phyloP scores from a whole-genome alignment of 2,888 invertebrate species.

The Mongoloraphidia duomilia region DNA sequence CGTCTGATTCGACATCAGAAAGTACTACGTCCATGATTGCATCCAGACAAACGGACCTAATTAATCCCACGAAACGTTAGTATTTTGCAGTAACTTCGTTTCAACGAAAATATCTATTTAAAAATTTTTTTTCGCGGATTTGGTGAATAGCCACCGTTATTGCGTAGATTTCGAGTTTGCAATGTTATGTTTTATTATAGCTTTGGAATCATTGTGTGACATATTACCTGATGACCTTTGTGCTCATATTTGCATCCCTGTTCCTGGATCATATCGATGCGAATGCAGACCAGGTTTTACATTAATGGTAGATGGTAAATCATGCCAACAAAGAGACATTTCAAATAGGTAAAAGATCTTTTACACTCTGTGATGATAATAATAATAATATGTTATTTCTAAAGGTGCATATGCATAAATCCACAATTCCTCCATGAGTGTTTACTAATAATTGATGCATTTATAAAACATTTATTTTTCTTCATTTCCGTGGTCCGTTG shows the following conservation, averaged over 20 bases:
- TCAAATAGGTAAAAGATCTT: conserved; percentile 2
- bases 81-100: not conserved
- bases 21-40: conserved; percentile 11
- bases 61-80: conserved; percentile 6
- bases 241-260: conserved; percentile 63
- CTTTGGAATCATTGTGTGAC: conserved; percentile 39
- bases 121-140: too few relatives aligned
- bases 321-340: conserved; percentile 39
- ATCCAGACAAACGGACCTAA: conserved; percentile 6
- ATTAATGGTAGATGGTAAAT: conserved; percentile 53
- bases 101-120: too few relatives aligned
- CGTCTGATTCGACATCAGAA: conserved; percentile 5
- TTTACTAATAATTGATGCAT: too few relatives aligned
- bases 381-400: not conserved
- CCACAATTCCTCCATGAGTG: too few relatives aligned
- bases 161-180: too few relatives aligned
- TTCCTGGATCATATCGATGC: conserved; percentile 55
- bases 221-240: conserved; percentile 45
- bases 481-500: too few relatives aligned
- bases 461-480: too few relatives aligned
- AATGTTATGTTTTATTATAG: conserved; percentile 11
- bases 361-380: too few relatives aligned
- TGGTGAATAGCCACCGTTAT: too few relatives aligned
- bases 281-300: conserved; percentile 53
- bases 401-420: too few relatives aligned